phyloP scores from a whole-genome alignment of 2,888 invertebrate species.

The Monopis laevigella region DNA sequence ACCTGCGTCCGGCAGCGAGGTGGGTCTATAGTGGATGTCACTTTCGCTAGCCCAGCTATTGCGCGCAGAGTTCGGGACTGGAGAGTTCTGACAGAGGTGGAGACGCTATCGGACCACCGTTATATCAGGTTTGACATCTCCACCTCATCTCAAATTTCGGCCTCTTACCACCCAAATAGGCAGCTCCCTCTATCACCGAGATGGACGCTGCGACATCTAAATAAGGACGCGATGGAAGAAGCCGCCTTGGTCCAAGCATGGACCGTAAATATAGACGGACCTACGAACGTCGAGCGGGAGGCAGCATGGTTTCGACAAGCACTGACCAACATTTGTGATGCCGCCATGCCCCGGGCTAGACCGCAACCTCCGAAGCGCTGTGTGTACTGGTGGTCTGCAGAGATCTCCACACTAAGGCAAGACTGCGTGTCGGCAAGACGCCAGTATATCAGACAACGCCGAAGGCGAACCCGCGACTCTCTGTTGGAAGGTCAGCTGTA shows the following conservation, averaged over 20 bases:
- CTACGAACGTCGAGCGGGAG: not conserved
- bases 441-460: not conserved
- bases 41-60: slow-evolving; percentile 14
- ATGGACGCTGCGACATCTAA: slow-evolving; percentile 15
- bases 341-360: slow-evolving; percentile 17
- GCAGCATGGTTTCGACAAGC: slow-evolving; percentile 11
- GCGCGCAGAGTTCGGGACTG: slow-evolving; percentile 15
- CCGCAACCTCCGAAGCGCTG: not conserved
- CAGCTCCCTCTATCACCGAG: slow-evolving; percentile 5
- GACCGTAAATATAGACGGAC: not conserved
- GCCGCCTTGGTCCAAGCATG: slow-evolving; percentile 16
- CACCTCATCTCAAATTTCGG: not conserved
- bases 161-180: no score
- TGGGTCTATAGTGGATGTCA: slow-evolving; percentile 20
- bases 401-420: not conserved
- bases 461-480: not conserved
- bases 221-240: slow-evolving; percentile 14
- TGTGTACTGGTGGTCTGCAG: slow-evolving; percentile 8
- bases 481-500: not conserved
- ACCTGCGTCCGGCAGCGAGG: slow-evolving; percentile 21
- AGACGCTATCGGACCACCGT: slow-evolving; percentile 18
- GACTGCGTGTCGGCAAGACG: not conserved
- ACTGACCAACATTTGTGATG: slow-evolving; percentile 17
- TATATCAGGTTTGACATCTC: slow-evolving; percentile 5
- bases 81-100: slow-evolving; percentile 16